Conservation (phyloP, 2,113 vertebrate genomes). For the Panurus biarmicus region DNA sequence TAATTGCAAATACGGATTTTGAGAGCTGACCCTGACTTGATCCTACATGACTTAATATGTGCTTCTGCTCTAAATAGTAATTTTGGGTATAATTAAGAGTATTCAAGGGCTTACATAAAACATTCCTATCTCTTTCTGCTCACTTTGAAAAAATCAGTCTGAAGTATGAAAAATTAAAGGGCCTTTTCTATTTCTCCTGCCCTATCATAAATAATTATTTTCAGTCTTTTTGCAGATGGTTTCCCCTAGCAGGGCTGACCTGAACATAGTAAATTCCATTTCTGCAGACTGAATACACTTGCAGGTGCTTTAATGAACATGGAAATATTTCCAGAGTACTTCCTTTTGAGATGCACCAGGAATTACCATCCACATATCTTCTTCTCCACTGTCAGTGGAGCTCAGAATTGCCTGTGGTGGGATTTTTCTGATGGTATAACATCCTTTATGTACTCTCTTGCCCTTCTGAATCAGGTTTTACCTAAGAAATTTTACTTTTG, state of each 20-base stretch:
- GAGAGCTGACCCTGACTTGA: not conserved
- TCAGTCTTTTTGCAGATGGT: not conserved
- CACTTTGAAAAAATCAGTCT: not conserved
- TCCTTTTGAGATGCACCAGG: not conserved
- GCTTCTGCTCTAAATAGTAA: not conserved
- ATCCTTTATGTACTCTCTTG: not conserved
- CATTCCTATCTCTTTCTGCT: not conserved
- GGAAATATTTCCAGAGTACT: not conserved
- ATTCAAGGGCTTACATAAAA: not conserved
- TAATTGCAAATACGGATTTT: not conserved
- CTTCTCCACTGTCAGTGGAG: not conserved
- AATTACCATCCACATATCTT: not conserved
- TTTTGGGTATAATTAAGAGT: not conserved
- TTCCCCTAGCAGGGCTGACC: not conserved
- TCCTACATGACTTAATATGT: not conserved
- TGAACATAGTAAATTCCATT: not conserved
- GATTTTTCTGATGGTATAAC: not conserved
- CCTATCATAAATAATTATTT: not conserved
- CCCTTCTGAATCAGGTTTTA: not conserved
- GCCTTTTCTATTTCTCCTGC: not conserved
- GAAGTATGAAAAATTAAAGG: not conserved
- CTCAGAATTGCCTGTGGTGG: not conserved
- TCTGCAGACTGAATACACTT: not conserved
- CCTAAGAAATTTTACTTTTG: not conserved
- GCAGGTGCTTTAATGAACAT: not conserved